Base-by-base conservation (phyloP, 2,888 invertebrate genomes). In the Tiliacea citrago region DNA sequence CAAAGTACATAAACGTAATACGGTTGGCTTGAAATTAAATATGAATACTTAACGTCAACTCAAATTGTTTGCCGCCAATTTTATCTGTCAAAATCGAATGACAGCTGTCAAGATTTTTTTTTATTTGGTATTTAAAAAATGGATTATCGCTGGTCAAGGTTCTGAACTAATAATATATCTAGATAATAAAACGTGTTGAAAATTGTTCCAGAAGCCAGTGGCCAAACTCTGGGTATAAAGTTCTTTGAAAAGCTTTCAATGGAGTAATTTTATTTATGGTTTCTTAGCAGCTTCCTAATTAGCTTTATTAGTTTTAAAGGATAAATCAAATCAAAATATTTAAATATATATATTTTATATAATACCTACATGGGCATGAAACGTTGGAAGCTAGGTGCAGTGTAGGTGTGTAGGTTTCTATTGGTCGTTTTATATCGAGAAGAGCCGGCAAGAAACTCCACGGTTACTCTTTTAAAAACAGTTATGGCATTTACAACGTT, bases 41-140 rank as follows among this genome's bases (percentile, higher is more conserved):
- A 13, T 6, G 3, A 39, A 16, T 10, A 10, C 1, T 39, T 2
- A n/a, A 24, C 7, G 13, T 65, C 47, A 47, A 29, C 53, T 24
- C 47, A 47, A 29, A 53, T 24, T 8, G 1, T 10, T 60, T 55
- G 12, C 47, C 81, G 49, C 76, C 49, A 55, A 45, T 51, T 24
- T 47, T 6, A 35, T 2, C 1, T 68, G 53, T 68, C 65, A 81
- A 65, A 65, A 7, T 65, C 65, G 16, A 58, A 65, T 75, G 65
- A 68, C 68, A 75, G 21, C 60, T 75, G 76, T 53, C 67, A 68
- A 18, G 5, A n/a, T n/a, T n/a, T n/a, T n/a, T n/a, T n/a, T n/a
- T n/a, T n/a, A n/a, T n/a, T n/a, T n/a, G n/a, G 10, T n/a, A 21
- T 58, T 35, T 29, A 42, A 47, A 47, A 58, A 39, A 39, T 0